Evolutionary conservation across 2,113 vertebrate species (phyloP).

Genomic region (Passer domesticus): DNA sequence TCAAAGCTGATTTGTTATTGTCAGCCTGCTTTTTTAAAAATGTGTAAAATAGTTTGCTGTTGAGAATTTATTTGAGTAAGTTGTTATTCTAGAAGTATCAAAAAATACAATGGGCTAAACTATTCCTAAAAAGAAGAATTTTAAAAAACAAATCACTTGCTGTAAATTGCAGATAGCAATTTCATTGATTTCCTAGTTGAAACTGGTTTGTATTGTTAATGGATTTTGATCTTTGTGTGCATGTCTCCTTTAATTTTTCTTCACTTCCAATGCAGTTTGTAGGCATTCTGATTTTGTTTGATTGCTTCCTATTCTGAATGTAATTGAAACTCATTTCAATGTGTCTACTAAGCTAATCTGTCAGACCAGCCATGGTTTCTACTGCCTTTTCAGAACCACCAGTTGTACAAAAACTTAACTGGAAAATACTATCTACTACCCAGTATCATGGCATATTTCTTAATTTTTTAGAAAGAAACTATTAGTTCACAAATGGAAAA

Average conservation of each 20-base stretch:
- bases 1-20: background rate
- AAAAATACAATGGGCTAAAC: background rate
- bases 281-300: background rate
- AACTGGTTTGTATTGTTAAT: background rate
- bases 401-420: background rate
- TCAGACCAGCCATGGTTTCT: background rate
- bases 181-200: background rate
- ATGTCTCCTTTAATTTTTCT: conserved; percentile 4
- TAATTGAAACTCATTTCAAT: background rate
- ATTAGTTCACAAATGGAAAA: background rate
- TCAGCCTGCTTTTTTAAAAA: background rate
- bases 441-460: background rate
- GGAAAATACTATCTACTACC: background rate
- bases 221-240: conserved; percentile 12
- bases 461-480: background rate
- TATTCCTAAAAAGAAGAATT: background rate
- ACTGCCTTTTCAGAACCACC: conserved; percentile 59
- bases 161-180: background rate
- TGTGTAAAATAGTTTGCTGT: background rate
- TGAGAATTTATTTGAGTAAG: background rate
- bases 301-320: background rate
- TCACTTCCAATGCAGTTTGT: background rate
- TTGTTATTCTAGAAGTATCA: background rate
- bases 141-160: background rate
- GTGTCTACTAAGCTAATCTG: background rate